Percentiles rank a stretch among this genome's conserved stretches.
Conservation (phyloP, 2,797 vertebrate species). For the Aulostomus chinensis region DNA sequence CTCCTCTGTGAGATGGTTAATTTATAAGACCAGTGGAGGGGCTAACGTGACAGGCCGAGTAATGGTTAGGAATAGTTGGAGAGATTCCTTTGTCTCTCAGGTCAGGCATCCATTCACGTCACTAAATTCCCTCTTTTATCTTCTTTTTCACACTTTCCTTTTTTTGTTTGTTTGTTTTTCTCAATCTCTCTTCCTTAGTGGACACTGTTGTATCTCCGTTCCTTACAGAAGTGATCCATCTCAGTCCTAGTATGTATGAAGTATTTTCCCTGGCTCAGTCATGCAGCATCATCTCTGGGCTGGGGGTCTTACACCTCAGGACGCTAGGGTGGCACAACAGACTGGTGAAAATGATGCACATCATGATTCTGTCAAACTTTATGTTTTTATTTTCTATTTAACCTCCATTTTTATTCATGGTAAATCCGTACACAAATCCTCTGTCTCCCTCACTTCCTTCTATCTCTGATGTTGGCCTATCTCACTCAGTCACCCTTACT, state of each 20-base stretch:
- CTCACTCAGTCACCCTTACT: slow-evolving; percentile 32
- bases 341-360: slow-evolving; percentile 28
- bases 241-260: slow-evolving; percentile 54
- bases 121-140: slow-evolving; percentile 54
- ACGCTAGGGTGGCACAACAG: background rate
- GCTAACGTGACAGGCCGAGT: slow-evolving; percentile 72
- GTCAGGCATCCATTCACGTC: slow-evolving; percentile 60
- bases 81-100: slow-evolving; percentile 69
- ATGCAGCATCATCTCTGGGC: slow-evolving; percentile 24
- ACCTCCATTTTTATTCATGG: slow-evolving; percentile 58
- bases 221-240: slow-evolving; percentile 57
- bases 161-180: slow-evolving; percentile 13
- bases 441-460: slow-evolving; percentile 24
- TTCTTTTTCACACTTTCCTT: slow-evolving; percentile 47
- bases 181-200: slow-evolving; percentile 24
- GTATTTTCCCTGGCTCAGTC: slow-evolving; percentile 55
- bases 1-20: slow-evolving; percentile 73
- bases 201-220: slow-evolving; percentile 33
- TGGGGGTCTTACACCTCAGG: slow-evolving; percentile 20
- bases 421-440: slow-evolving; percentile 50
- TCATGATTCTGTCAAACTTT: slow-evolving; percentile 29
- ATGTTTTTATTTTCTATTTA: slow-evolving; percentile 51
- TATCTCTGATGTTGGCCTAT: slow-evolving; percentile 30
- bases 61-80: slow-evolving; percentile 72
- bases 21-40: slow-evolving; percentile 70